Conservation (phyloP, 2,113 vertebrate species). For the Clupea harengus region DNA sequence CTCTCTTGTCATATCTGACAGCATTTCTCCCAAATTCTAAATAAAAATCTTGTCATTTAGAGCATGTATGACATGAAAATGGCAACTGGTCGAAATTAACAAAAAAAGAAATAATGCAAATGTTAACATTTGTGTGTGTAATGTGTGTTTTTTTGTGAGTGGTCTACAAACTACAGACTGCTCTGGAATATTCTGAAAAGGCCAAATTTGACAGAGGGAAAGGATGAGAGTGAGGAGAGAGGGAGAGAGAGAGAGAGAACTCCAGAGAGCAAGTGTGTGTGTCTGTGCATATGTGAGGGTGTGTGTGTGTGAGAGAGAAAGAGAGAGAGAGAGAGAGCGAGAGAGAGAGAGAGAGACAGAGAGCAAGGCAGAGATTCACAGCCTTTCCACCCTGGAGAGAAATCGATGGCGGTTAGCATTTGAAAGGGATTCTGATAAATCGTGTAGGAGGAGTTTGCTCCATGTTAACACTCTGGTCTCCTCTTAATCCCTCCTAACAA, state of each 20-base stretch:
- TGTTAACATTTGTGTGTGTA: conserved; percentile 1
- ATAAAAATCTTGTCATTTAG: no score
- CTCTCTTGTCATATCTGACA: no score
- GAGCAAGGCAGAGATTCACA: background rate
- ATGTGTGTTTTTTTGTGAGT: background rate
- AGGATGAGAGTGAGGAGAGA: background rate
- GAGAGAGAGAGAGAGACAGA: background rate
- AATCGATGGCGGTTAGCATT: background rate
- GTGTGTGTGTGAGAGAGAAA: background rate
- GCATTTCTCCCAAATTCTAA: no score
- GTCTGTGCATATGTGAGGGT: background rate
- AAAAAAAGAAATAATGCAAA: no score
- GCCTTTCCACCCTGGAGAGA: background rate
- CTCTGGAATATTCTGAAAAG: background rate
- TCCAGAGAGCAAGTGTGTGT: no score
- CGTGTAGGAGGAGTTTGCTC: background rate
- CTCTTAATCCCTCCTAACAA: background rate
- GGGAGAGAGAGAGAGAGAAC: conserved; percentile 17
- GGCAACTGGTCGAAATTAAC: no score
- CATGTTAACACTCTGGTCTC: background rate
- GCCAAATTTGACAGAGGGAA: conserved; percentile 33
- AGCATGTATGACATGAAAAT: no score
- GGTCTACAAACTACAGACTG: background rate
- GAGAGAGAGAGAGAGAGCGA: background rate
- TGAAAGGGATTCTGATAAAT: background rate